Conservation (phyloP, 2,888 invertebrate genomes). For the Andricus curvator region DNA sequence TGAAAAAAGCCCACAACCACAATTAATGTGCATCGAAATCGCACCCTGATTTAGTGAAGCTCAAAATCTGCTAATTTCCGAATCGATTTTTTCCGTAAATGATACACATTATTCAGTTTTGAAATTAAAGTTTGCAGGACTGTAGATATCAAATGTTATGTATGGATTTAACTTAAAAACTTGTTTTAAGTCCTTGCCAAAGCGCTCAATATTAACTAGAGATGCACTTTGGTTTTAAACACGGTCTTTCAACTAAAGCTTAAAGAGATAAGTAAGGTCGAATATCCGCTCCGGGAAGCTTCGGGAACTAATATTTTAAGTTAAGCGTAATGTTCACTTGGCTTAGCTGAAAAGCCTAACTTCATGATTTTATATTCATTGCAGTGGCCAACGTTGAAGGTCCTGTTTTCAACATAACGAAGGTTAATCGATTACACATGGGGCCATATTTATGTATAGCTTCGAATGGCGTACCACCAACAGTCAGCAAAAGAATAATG, state of each 20-base stretch:
- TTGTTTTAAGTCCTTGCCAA: neutral
- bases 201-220: neutral
- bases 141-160: too few species aligned
- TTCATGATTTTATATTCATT: conserved; percentile 57
- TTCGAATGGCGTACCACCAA: conserved; percentile 91
- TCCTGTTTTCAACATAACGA: conserved; percentile 83
- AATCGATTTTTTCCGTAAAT: too few species aligned
- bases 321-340: neutral
- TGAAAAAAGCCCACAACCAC: neutral
- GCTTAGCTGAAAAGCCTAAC: neutral
- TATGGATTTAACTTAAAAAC: neutral
- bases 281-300: neutral
- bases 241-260: neutral
- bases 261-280: conserved; percentile 14
- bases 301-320: neutral
- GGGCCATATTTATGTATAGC: conserved; percentile 89
- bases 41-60: neutral
- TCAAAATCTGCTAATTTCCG: neutral
- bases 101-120: too few species aligned
- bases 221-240: neutral
- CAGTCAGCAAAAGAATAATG: conserved; percentile 93
- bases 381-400: conserved; percentile 84
- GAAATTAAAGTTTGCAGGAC: too few species aligned
- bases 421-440: conserved; percentile 87
- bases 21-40: neutral